These are phyloP conservation scores for Meandrusa payeni DNA, from an alignment of 2,888 invertebrate genomes.

Conservation along the genomic window DNA sequence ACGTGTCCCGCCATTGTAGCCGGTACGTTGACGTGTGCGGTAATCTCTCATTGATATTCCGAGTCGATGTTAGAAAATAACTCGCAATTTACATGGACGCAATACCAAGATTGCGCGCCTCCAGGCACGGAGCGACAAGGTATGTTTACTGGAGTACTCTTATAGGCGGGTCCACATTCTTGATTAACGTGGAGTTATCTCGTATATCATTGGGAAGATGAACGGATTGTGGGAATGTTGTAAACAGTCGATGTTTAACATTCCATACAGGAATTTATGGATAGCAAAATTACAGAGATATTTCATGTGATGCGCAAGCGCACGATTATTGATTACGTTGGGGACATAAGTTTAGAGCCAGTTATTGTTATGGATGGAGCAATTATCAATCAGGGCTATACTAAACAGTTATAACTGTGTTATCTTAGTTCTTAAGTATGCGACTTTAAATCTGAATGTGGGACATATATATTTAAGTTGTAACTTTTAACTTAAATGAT, in stretches of 20 bases:
- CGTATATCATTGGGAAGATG: neutral
- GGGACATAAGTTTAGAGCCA: too few relatives aligned
- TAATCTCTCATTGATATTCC: conserved; percentile 19
- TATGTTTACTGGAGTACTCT: neutral
- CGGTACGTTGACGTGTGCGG: conserved; percentile 6
- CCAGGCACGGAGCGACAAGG: conserved; percentile 2
- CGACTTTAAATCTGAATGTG: too few relatives aligned
- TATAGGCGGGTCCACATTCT: conserved; percentile 2
- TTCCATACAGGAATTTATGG: too few relatives aligned
- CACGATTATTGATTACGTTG: too few relatives aligned
- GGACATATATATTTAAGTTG: too few relatives aligned
- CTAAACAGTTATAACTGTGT: too few relatives aligned
- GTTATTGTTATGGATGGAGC: too few relatives aligned
- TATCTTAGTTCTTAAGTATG: too few relatives aligned
- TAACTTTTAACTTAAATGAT: neutral
- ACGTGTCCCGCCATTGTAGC: conserved; percentile 27
- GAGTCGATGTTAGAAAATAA: conserved; percentile 16
- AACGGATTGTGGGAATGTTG: neutral
- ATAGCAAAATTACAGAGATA: too few relatives aligned
- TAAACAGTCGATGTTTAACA: neutral
- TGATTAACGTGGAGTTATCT: conserved; percentile 1
- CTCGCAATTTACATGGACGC: conserved; percentile 14
- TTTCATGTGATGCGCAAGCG: too few relatives aligned
- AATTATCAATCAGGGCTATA: too few relatives aligned
- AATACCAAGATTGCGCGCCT: conserved; percentile 12